Base-by-base conservation (phyloP, 2,113 vertebrate genomes). In the Felis chaus region DNA sequence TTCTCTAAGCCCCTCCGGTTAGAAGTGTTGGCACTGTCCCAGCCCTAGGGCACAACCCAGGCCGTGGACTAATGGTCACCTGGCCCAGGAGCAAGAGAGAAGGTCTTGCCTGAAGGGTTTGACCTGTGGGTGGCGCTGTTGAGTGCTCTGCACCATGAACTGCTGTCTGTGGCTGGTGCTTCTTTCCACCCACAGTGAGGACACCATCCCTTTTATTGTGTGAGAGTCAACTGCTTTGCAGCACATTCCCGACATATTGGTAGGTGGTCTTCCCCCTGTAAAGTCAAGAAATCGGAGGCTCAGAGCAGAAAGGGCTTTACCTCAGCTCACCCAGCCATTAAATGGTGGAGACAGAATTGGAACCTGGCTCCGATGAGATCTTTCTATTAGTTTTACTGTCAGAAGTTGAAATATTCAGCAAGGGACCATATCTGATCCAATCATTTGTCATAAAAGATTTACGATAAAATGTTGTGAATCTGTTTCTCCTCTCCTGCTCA, bases 181-280 rank as follows among this genome's bases (percentile, higher is more conserved):
- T 41, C 45, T 84, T 48, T 23, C 16, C 45, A 36, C 48, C 7
- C 9, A 53, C 19, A 7, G 21, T 2, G 29, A 39, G 71, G 53
- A 33, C 2, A 4, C 3, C 0, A 7, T 74, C 61, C 33, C 41
- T 53, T 68, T 27, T 14, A 7, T 5, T 23, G 1, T 55, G 7
- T 15, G 9, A 48, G 25, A 33, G 16, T 66, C 63, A 39, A 39
- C 53, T 61, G 45, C 48, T 41, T 13, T 39, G 14, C 33, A 25
- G 0, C 12, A 86, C 68, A 14, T 29, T 29, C 10, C 13, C 0
- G 19, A 61, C 4, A 13, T 16, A 2, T 19, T 66, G 50, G 19
- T 33, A 31, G 11, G 9, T 73, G 45, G 31, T n/a, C 36, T 90
- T 78, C 21, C 45, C 45, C 57, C 12, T 87, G 89, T 95, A 69